A percentile compares a stretch with the other conserved stretches of the same genome.
These are phyloP conservation scores for Notolepis coatsorum DNA, from an alignment of 2,797 vertebrate genomes.

Conservation along the genomic window DNA sequence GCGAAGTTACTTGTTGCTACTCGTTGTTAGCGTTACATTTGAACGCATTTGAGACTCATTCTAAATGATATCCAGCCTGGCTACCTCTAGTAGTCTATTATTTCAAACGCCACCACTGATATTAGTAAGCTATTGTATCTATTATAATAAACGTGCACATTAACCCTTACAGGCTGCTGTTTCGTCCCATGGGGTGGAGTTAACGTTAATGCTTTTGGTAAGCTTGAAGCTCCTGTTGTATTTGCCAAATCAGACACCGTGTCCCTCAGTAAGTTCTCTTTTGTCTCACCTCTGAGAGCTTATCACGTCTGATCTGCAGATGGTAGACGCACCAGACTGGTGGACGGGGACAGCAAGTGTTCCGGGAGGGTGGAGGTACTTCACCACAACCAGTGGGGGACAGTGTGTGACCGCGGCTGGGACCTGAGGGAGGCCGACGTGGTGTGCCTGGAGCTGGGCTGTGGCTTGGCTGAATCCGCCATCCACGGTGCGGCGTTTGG, in stretches of 20 bases:
- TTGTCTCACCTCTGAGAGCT: background rate
- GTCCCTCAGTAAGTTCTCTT: background rate
- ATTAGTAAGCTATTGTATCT: too few species aligned
- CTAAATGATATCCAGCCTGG: too few species aligned
- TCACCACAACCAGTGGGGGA: constrained; percentile 75
- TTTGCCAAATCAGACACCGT: background rate
- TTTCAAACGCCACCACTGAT: too few species aligned
- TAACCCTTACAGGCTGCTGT: constrained; percentile 51
- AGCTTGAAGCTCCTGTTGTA: constrained; percentile 29
- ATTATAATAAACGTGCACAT: too few species aligned
- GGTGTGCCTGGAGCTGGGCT: constrained; percentile 80
- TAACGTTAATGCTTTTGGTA: constrained; percentile 63
- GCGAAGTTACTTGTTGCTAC: too few species aligned
- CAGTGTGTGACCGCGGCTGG: constrained; percentile 78
- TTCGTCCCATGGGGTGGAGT: constrained; percentile 65
- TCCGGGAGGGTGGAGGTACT: constrained; percentile 81
- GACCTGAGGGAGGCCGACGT: constrained; percentile 74
- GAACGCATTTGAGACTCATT: too few species aligned
- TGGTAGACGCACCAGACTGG: constrained; percentile 61
- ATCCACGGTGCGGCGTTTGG: constrained; percentile 51
- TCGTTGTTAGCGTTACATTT: too few species aligned
- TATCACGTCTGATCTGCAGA: constrained; percentile 53
- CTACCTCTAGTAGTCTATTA: too few species aligned
- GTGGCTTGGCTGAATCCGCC: constrained; percentile 71
- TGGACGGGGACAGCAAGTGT: constrained; percentile 70